Evolutionary conservation across 2,113 vertebrate species (phyloP).

Genomic region (Catharus bicknelli): DNA sequence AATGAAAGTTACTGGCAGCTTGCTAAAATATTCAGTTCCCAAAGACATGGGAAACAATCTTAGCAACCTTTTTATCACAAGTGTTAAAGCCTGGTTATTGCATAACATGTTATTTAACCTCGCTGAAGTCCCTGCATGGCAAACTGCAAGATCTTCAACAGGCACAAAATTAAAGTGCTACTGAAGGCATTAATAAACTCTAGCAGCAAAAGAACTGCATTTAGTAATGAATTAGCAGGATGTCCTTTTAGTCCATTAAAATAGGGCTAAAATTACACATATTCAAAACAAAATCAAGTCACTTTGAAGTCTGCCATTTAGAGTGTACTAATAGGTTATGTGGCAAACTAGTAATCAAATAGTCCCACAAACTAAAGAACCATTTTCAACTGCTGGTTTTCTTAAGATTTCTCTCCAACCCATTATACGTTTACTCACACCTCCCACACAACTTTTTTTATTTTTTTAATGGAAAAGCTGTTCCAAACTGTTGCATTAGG

Average conservation of each 20-base stretch:
- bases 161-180: neutral
- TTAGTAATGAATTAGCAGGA: neutral
- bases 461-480: neutral
- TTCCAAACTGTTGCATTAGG: neutral
- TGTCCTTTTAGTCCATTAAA: neutral
- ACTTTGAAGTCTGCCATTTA: neutral
- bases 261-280: neutral
- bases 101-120: neutral
- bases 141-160: neutral
- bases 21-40: neutral
- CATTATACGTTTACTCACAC: neutral
- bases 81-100: neutral
- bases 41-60: neutral
- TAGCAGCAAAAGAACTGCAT: neutral
- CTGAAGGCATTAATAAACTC: neutral
- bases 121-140: neutral
- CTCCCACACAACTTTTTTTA: neutral
- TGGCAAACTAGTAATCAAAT: neutral
- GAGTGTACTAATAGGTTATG: neutral
- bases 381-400: neutral
- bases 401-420: neutral
- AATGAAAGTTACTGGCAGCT: neutral
- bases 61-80: neutral
- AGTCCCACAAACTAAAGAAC: neutral
- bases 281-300: constrained; percentile 23